These are phyloP conservation scores for Conus canariensis DNA, from an alignment of 2,888 invertebrate genomes.

Conservation along the genomic window DNA sequence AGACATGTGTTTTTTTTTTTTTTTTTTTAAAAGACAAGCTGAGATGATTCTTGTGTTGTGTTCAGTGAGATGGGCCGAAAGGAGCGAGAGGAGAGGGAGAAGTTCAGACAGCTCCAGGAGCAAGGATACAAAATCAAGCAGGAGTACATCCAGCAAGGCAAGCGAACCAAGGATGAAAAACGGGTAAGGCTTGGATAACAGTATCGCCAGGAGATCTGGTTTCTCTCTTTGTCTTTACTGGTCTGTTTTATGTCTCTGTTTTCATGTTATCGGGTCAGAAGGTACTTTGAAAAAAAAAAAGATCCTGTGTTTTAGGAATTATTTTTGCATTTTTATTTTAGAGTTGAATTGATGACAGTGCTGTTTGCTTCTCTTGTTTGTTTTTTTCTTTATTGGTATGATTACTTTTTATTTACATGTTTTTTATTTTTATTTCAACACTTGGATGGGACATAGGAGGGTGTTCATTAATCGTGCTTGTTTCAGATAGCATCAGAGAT, in stretches of 20 bases:
- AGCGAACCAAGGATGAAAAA: conserved; percentile 87
- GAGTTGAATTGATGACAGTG: too few relatives aligned
- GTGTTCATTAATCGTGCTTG: too few relatives aligned
- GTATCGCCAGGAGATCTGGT: too few relatives aligned
- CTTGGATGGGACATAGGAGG: too few relatives aligned
- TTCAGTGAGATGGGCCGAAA: conserved; percentile 82
- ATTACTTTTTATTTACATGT: too few relatives aligned
- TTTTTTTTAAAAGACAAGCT: too few relatives aligned
- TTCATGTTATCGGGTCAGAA: not conserved
- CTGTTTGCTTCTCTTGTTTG: too few relatives aligned
- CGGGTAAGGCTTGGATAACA: conserved; percentile 80
- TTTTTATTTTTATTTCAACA: too few relatives aligned
- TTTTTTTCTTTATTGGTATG: too few relatives aligned
- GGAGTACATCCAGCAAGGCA: conserved; percentile 81
- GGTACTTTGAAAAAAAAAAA: too few relatives aligned
- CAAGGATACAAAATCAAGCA: conserved; percentile 83
- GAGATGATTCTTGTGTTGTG: not conserved
- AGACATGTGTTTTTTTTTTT: too few relatives aligned
- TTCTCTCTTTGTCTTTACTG: not conserved
- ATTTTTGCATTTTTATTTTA: not conserved
- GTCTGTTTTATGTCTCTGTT: not conserved
- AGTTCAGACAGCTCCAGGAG: conserved; percentile 86
- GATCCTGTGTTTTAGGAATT: not conserved
- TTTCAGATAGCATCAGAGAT: too few relatives aligned
- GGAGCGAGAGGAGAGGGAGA: conserved; percentile 82